Base-by-base conservation (phyloP, 2,797 vertebrate genomes). In the Hypotaenidia okinawae region DNA sequence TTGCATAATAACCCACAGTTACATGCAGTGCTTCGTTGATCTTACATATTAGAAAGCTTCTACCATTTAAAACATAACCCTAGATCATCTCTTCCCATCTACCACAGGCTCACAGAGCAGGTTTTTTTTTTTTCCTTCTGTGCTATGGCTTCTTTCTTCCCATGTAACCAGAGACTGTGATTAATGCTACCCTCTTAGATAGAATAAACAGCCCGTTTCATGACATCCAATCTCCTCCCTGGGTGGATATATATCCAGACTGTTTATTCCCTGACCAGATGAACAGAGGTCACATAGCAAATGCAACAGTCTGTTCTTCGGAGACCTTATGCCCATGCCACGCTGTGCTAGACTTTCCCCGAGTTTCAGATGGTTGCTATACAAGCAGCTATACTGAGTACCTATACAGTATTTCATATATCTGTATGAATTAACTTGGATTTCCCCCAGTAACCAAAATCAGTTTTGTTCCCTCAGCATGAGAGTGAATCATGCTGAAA, bases 251-350 rank as follows among this genome's bases (percentile, higher is more conserved):
- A 39, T 84, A 84, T 55, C 43, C 88, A 79, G 52, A 84, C 55
- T 37, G 66, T 93, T 95, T 94, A 86, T 82, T 95, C 83, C 47
- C 83, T 51, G 33, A 90, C 77, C 86, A 94, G 66, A 78, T 78
- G 77, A 55, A 39, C 1, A 0, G n/a, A 90, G 90, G 67, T 82
- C 77, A 76, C 39, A 66, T 75, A 75, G 45, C 51, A 90, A 84
- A 86, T 43, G 77, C 73, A 67, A 57, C 52, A 52, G 54, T 64
- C 61, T 93, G 67, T 67, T 79, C 84, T 73, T 70, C 4, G 4
- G 58, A 77, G 52, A 37, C 62, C 37, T 73, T 45, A 51, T 3
- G 23, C 33, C 47, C 13, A 9, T 67, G 43, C 33, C 61, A 33
- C 28, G 9, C 45, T 61, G 49, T 52, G 57, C 27, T 41, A 41